Base-by-base conservation (phyloP, 2,888 invertebrate genomes). In the Orthosia incerta region DNA sequence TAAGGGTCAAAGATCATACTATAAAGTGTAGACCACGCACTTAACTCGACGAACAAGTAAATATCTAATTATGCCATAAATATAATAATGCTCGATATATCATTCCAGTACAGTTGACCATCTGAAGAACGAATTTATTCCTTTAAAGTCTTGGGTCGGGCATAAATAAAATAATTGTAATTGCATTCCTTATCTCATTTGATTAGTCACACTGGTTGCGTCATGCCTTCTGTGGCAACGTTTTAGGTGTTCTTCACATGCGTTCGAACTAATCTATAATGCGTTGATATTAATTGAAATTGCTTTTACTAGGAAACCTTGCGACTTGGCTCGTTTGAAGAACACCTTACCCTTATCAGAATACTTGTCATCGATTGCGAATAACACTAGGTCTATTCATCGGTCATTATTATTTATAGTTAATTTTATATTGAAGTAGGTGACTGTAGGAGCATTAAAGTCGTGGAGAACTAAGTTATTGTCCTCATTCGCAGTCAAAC, bases 181-280 rank as follows among this genome's bases (percentile, higher is more conserved):
- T 95, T 93, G 92, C 92, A 92, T 93, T 92, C 91, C 92, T 94
- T 95, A 95, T 95, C 95, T 94, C 88, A 89, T 93, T 91, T 90
- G 93, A 95, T 95, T 95, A 95, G 94, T 95, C 95, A 95, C 87
- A 87, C 74, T 83, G 46, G 79, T 94, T 95, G 91, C 94, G 94
- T 94, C 94, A 95, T 91, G 85, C 86, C 31, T 74, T 73, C 66
- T 82, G 86, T 74, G 83, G 77, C 74, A 81, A 76, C 67, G 73
- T 63, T 75, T 86, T 86, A 83, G 83, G 83, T 85, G 84, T 70
- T 81, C 79, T 78, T 74, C 73, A 76, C 68, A 71, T 46, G 70
- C 70, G 64, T 79, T 71, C 45, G 18, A 79, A 71, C 45, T 79
- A 69, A 79, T 80, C 69, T 74, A 66, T 80, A 79, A 78, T 78